Evolutionary conservation across 1,140 invertebrate species (phyloP), one percentile per base, ranked within the genome.

Genomic region (Popillia japonica): DNA sequence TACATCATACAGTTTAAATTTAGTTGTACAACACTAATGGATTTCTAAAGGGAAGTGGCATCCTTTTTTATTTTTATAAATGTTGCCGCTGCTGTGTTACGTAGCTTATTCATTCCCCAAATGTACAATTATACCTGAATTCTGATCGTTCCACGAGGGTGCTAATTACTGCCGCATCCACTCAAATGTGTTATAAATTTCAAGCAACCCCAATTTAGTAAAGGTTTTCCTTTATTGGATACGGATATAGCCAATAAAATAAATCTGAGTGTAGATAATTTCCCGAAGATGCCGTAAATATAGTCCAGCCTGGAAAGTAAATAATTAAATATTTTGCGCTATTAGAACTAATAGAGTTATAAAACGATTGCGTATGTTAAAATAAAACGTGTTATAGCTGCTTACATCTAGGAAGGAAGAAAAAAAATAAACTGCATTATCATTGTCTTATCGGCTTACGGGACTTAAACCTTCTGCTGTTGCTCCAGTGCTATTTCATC

Each of bases 111-210:
- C 61, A 68, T 68, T 68, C 61, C 44, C 61, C 61, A 34, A 68
- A 68, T 34, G 61, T 14, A 68, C 61, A 11, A 68, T 68, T 68
- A 68, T 68, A 68, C 61, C 61, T 68, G 61, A 14, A 68, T 68
- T 22, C 61, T 68, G 61, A 68, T 68, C 61, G 61, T 68, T 68
- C 61, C 61, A 34, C 61, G 27, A 68, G 61, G 61, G 61, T 68
- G 61, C 61, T 68, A 68, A 68, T 68, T 68, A 68, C 61, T 68
- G 61, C 61, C 61, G 61, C 61, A 68, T 68, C 61, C 22, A 68
- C 61, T 68, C 61, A 68, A 68, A 68, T 22, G 61, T 68, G 61
- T 68, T 68, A 68, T 68, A 68, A 68, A 68, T 68, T 68, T 68
- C 61, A 68, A 68, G 27, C 61, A 68, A 68, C 61, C 61, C 61